Conservation (phyloP, 2,888 invertebrate species). For the Didymodactylos carnosus region DNA sequence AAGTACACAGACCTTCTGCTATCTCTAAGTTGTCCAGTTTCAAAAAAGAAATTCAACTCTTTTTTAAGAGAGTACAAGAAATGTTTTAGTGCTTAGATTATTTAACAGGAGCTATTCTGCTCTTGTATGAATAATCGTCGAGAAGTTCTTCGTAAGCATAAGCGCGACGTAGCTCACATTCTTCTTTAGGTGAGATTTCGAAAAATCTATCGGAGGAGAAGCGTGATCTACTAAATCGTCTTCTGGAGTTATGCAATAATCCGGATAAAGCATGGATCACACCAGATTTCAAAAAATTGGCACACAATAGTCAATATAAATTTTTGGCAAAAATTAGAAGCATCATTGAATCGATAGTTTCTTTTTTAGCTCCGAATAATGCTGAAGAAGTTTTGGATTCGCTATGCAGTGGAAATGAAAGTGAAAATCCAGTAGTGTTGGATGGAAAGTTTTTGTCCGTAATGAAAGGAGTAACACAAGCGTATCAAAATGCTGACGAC, state of each 20-base stretch:
- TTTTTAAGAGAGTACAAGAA: too few relatives aligned
- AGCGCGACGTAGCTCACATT: too few relatives aligned
- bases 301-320: background rate
- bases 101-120: too few relatives aligned
- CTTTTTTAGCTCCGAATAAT: background rate
- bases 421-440: background rate
- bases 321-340: background rate
- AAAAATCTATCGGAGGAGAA: too few relatives aligned
- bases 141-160: too few relatives aligned
- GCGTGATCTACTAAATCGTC: too few relatives aligned
- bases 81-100: too few relatives aligned
- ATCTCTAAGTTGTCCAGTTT: too few relatives aligned
- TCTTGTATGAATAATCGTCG: too few relatives aligned
- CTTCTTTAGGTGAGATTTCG: too few relatives aligned
- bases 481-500: background rate
- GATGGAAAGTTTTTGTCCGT: background rate
- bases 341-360: background rate
- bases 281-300: background rate
- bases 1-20: too few relatives aligned
- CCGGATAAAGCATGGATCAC: background rate
- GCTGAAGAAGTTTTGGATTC: background rate
- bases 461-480: background rate
- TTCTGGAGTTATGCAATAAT: background rate
- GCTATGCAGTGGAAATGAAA: background rate
- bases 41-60: too few relatives aligned